Percentiles rank a stretch among this genome's conserved stretches.
These are phyloP conservation scores for Acanthosepion pharaonis DNA, from an alignment of 2,888 invertebrate genomes.

Conservation along the genomic window DNA sequence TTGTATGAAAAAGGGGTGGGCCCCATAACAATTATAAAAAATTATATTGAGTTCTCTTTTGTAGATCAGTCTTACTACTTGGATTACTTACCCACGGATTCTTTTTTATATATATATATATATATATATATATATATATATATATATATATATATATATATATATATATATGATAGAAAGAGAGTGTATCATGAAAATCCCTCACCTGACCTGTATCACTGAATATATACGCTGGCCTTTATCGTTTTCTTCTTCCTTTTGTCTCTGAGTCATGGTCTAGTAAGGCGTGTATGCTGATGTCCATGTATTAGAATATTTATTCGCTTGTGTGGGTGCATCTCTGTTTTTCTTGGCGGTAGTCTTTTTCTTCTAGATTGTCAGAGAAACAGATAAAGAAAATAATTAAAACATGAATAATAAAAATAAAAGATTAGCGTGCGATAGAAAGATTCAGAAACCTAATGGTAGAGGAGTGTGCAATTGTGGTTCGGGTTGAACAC, in stretches of 20 bases:
- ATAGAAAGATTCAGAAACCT: background rate
- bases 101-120: background rate
- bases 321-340: background rate
- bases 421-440: background rate
- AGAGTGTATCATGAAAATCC: background rate
- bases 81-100: too few species aligned
- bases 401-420: background rate
- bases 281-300: too few species aligned
- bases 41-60: too few species aligned
- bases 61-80: too few species aligned
- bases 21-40: too few species aligned
- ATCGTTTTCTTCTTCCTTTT: too few species aligned
- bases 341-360: background rate
- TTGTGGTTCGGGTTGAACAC: background rate
- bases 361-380: background rate
- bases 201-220: background rate
- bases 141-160: constrained; percentile 8
- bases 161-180: background rate
- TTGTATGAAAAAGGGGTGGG: too few species aligned
- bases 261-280: too few species aligned
- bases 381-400: background rate
- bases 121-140: background rate
- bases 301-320: too few species aligned
- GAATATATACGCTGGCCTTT: background rate
- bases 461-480: background rate